Conservation (phyloP, 2,888 invertebrate species). For the Aricia artaxerxes region DNA sequence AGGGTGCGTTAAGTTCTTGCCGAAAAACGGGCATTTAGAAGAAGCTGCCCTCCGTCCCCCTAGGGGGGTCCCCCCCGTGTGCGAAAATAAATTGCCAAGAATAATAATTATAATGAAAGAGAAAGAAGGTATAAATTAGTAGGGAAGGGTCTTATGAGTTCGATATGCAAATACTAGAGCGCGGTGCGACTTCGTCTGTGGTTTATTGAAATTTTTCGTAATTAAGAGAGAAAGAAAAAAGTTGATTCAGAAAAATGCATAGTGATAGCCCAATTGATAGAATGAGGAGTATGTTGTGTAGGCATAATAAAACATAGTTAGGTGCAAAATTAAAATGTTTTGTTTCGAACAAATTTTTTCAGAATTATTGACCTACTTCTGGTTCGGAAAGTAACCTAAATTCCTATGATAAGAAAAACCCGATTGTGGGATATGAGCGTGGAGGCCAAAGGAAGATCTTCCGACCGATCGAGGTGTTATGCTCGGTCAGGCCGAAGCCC, state of each 20-base stretch:
- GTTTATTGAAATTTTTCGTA: not conserved
- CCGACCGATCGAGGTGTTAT: no score
- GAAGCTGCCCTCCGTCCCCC: conserved; percentile 64
- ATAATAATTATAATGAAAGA: conserved; percentile 82
- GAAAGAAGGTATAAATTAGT: conserved; percentile 81
- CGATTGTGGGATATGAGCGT: no score
- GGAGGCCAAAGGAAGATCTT: no score
- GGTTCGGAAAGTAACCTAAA: no score
- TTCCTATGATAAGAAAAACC: no score
- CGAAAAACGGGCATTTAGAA: conserved; percentile 81
- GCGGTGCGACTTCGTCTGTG: not conserved
- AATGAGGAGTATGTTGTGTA: not conserved
- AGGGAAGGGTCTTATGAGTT: conserved; percentile 55
- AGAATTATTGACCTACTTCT: no score
- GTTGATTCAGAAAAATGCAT: not conserved
- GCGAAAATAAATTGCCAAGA: conserved; percentile 81
- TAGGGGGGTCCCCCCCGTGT: conserved; percentile 71
- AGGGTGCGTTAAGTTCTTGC: conserved; percentile 79
- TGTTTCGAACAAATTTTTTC: no score
- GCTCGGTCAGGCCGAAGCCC: no score
- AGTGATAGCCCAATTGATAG: not conserved
- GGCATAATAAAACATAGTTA: no score
- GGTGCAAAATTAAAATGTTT: no score
- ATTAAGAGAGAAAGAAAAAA: not conserved
- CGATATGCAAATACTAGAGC: conserved; percentile 29